Evolutionary conservation across 2,797 vertebrate genomes (phyloP).

Genomic region (Cygnus olor): DNA sequence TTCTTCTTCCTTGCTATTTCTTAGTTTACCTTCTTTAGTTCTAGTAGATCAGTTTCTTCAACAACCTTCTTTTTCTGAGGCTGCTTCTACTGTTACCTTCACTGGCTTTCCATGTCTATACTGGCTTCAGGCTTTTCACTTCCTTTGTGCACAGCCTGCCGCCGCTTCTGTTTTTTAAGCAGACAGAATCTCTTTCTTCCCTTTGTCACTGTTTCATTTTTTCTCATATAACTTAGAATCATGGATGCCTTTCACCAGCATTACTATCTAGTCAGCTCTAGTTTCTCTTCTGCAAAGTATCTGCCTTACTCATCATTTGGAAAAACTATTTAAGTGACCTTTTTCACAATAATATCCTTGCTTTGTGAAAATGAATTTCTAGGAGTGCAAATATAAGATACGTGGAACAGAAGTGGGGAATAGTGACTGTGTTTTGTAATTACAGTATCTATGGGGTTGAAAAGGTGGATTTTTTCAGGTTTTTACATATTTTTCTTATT

Average conservation of each 20-base stretch:
- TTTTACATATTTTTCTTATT: background rate
- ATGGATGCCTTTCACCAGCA: background rate
- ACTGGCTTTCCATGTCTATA: background rate
- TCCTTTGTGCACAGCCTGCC: background rate
- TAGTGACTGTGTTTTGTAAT: background rate
- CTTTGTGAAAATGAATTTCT: background rate
- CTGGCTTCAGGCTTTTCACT: background rate
- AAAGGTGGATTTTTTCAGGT: background rate
- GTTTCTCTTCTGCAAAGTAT: background rate
- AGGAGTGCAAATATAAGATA: background rate
- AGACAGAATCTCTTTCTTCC: background rate
- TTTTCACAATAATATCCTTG: background rate
- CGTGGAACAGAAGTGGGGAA: background rate
- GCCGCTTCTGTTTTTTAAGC: background rate
- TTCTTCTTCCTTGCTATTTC: background rate
- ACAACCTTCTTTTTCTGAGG: background rate
- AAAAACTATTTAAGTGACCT: background rate
- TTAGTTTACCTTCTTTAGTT: slow-evolving; percentile 2
- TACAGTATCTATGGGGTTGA: background rate
- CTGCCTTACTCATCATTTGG: background rate
- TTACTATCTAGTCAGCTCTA: background rate
- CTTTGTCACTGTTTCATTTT: background rate
- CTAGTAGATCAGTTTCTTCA: background rate
- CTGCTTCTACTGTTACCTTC: background rate
- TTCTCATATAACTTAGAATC: background rate